Evolutionary conservation across 2,113 vertebrate species (phyloP).

Genomic region (Petroica traversi): DNA sequence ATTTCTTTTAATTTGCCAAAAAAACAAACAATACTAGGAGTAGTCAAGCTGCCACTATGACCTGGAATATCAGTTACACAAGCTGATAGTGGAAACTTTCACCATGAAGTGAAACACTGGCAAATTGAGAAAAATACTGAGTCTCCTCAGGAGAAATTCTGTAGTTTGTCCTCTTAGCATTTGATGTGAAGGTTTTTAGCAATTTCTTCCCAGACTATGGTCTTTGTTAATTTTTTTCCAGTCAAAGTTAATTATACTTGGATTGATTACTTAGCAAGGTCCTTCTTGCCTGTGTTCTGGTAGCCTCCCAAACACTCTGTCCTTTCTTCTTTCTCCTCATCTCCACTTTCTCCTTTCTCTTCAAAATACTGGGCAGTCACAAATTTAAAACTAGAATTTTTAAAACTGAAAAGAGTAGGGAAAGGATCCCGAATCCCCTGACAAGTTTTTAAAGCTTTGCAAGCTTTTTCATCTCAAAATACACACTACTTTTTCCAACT

Average conservation of each 20-base stretch:
- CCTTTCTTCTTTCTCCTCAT: neutral
- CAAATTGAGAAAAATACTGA: neutral
- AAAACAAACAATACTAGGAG: neutral
- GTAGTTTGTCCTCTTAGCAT: neutral
- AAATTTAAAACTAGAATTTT: neutral
- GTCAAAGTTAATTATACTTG: neutral
- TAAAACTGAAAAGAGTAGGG: neutral
- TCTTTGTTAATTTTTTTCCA: neutral
- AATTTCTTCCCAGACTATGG: neutral
- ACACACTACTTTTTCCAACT: neutral
- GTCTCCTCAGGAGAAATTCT: neutral
- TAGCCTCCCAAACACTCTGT: neutral
- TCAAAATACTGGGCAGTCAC: neutral
- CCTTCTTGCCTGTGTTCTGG: neutral
- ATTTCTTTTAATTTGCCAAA: neutral
- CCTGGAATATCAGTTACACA: neutral
- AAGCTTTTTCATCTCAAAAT: neutral
- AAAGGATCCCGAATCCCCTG: neutral
- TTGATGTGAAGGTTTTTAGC: neutral
- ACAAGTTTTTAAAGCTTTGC: neutral
- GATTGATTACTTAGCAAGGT: neutral
- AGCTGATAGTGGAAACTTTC: neutral
- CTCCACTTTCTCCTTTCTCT: neutral
- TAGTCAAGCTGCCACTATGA: neutral
- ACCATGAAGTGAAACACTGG: neutral